phyloP scores from a whole-genome alignment of 1,140 invertebrate genomes.

The Sinella curviseta region DNA sequence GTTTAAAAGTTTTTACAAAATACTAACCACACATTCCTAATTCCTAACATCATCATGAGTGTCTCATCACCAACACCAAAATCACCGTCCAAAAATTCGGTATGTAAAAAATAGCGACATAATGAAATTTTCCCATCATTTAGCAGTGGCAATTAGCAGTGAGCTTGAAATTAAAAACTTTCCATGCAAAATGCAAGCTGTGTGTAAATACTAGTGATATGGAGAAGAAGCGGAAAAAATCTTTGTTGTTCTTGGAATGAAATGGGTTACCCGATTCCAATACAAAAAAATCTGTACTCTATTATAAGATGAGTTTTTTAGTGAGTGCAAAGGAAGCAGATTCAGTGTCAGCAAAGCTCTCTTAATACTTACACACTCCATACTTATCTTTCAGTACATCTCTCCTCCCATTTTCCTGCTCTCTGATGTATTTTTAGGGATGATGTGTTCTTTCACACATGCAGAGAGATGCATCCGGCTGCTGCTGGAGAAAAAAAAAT shows the following conservation, averaged over 20 bases:
- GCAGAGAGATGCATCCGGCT: background rate
- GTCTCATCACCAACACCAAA: background rate
- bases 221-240: background rate
- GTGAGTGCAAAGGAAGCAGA: too few relatives aligned
- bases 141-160: too few relatives aligned
- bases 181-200: background rate
- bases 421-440: constrained; percentile 1
- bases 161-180: background rate
- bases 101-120: too few relatives aligned
- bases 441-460: background rate
- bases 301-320: background rate
- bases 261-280: background rate
- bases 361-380: too few relatives aligned
- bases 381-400: background rate
- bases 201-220: background rate
- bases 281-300: background rate
- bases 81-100: constrained; percentile 8
- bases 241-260: background rate
- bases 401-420: background rate
- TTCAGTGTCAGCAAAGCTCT: background rate
- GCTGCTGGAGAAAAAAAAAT: background rate
- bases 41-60: too few relatives aligned
- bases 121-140: too few relatives aligned
- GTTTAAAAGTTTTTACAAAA: too few relatives aligned
- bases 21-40: too few relatives aligned